Conservation (phyloP, 2,888 invertebrate species). For the Liopterus haemorrhoidalis region DNA sequence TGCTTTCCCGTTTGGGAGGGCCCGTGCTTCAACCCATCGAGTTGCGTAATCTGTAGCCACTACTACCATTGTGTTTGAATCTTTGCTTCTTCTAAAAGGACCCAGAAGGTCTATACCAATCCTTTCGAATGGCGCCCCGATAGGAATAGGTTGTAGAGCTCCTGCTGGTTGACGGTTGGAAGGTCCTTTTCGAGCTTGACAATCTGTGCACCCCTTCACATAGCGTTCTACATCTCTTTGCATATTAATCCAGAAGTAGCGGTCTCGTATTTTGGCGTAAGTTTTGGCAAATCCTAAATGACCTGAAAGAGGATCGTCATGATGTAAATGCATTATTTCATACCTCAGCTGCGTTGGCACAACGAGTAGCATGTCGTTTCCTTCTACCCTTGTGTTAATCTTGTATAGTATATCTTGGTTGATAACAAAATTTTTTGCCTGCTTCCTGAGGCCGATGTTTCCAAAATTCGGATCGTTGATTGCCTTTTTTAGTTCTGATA, state of each 20-base stretch:
- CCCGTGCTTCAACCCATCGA: conserved; percentile 26
- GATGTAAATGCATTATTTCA: no score
- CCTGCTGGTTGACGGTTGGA: conserved; percentile 22
- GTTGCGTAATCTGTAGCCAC: conserved; percentile 34
- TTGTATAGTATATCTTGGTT: no score
- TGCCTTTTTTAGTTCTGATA: conserved; percentile 17
- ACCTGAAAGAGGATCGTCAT: no score
- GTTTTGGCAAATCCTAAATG: no score
- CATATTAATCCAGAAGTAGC: no score
- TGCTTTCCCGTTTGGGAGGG: conserved; percentile 26
- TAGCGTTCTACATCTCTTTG: conserved; percentile 23
- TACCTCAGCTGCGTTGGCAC: no score
- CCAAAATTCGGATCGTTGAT: conserved; percentile 13
- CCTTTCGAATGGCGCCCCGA: conserved; percentile 21
- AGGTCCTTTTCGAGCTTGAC: conserved; percentile 28
- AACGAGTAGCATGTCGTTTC: no score
- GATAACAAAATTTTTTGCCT: no score
- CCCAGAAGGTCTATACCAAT: conserved; percentile 30
- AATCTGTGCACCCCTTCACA: conserved; percentile 25
- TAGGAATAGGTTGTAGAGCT: conserved; percentile 13
- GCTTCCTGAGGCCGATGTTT: conserved; percentile 21
- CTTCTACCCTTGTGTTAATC: no score
- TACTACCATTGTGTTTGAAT: conserved; percentile 29
- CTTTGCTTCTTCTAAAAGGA: conserved; percentile 27
- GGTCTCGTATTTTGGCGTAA: no score